Conservation (phyloP, 2,113 vertebrate species). For the Lampris megalopsis region DNA sequence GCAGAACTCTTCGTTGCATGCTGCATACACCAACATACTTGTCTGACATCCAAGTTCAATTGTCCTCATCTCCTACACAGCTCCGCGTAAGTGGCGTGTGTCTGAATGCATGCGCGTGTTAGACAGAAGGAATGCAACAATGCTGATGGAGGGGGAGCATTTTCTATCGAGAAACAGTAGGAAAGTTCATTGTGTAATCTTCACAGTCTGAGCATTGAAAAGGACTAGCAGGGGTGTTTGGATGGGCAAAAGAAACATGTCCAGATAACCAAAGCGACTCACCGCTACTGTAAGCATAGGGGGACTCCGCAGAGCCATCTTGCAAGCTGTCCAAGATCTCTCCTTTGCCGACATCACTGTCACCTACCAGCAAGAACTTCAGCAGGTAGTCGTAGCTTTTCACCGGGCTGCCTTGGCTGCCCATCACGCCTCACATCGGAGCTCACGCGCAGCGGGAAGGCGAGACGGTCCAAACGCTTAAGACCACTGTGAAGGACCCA, state of each 20-base stretch:
- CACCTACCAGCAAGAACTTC: slow-evolving; percentile 95
- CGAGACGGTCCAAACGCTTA: background rate
- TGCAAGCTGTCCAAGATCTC: slow-evolving; percentile 97
- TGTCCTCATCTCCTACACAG: background rate
- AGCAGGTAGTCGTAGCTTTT: slow-evolving; percentile 98
- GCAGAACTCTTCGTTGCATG: too few species aligned
- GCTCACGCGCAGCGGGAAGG: slow-evolving; percentile 2
- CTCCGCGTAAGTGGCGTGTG: slow-evolving; percentile 13
- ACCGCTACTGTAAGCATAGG: slow-evolving; percentile 98
- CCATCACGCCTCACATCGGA: slow-evolving; percentile 88
- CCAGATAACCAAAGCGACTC: slow-evolving; percentile 62
- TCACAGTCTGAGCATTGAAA: slow-evolving; percentile 7
- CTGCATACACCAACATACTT: slow-evolving; percentile 19
- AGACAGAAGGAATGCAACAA: too few species aligned
- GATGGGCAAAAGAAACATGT: slow-evolving; percentile 12
- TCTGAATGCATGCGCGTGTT: background rate
- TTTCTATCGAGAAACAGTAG: background rate
- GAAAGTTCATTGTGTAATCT: slow-evolving; percentile 32
- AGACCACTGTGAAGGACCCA: too few species aligned
- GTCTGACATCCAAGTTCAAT: background rate
- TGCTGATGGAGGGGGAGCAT: too few species aligned
- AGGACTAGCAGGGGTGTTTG: slow-evolving; percentile 29
- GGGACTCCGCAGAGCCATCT: slow-evolving; percentile 95
- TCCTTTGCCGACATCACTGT: slow-evolving; percentile 97
- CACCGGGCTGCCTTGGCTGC: slow-evolving; percentile 95